These are phyloP conservation scores for Cyprinus carpio DNA, from an alignment of 2,113 vertebrate species.

Conservation along the genomic window DNA sequence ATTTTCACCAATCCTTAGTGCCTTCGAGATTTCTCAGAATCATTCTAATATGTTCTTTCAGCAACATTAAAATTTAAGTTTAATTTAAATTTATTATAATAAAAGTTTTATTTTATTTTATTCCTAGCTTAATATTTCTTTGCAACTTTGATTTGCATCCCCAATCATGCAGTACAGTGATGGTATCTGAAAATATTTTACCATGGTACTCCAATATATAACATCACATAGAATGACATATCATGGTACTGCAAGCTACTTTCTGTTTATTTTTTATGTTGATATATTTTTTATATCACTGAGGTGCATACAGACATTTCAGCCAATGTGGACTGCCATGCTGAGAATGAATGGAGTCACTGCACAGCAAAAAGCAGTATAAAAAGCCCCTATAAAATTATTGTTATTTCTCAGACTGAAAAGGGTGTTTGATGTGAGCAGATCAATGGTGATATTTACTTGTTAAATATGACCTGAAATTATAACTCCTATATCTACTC, in stretches of 20 bases:
- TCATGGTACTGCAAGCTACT: background rate
- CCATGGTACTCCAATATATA: background rate
- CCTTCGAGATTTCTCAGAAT: too few species aligned
- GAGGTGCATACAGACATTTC: background rate
- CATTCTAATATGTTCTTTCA: too few species aligned
- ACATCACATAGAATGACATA: background rate
- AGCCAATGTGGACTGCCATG: background rate
- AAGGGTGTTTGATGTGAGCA: background rate
- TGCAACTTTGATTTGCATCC: background rate
- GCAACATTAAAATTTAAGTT: too few species aligned
- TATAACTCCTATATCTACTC: background rate
- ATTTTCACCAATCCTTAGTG: too few species aligned
- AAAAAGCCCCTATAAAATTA: background rate
- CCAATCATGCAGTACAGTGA: background rate
- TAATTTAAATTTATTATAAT: too few species aligned
- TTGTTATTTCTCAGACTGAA: background rate
- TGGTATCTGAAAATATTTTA: background rate
- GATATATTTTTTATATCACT: background rate
- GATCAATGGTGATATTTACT: constrained; percentile 9
- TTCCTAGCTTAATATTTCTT: too few species aligned
- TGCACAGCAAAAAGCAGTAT: background rate
- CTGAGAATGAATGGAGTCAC: background rate
- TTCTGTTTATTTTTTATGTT: background rate
- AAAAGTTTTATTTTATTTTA: too few species aligned
- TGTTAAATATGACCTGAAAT: constrained; percentile 14